These are phyloP conservation scores for Loriculus beryllinus DNA, from an alignment of 2,797 vertebrate genomes.

Conservation along the genomic window DNA sequence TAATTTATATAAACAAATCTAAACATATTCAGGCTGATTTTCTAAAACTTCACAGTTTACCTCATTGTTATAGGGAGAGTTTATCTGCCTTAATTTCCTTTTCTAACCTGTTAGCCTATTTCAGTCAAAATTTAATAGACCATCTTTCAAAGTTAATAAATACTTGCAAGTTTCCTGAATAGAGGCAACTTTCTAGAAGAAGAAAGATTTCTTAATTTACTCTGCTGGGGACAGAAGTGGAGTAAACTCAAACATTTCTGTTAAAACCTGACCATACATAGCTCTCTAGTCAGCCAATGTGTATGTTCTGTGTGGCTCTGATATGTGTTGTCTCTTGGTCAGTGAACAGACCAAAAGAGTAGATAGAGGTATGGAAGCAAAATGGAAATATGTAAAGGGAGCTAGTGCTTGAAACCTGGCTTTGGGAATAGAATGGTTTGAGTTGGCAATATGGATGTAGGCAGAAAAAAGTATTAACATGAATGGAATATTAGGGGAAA, in stretches of 20 bases:
- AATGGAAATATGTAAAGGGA: background rate
- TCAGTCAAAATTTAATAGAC: background rate
- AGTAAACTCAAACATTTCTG: background rate
- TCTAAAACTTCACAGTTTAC: background rate
- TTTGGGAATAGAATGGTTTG: background rate
- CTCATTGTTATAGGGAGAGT: background rate
- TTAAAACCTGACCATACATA: background rate
- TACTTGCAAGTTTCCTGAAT: background rate
- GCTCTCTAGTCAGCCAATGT: background rate
- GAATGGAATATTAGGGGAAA: background rate
- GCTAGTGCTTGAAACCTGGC: background rate
- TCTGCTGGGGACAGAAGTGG: background rate
- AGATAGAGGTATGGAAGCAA: background rate
- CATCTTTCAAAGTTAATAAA: background rate
- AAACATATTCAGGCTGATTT: background rate
- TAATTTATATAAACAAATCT: background rate
- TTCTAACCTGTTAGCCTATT: background rate
- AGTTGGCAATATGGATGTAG: background rate
- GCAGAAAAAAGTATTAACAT: background rate
- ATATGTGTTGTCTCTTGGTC: background rate
- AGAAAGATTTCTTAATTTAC: background rate
- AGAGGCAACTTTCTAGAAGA: background rate
- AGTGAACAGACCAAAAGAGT: background rate
- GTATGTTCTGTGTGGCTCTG: background rate
- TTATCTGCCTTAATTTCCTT: background rate